Evolutionary conservation across 2,797 vertebrate genomes (phyloP), one percentile per base, ranked within the genome.

Genomic region (Chromis chromis): DNA sequence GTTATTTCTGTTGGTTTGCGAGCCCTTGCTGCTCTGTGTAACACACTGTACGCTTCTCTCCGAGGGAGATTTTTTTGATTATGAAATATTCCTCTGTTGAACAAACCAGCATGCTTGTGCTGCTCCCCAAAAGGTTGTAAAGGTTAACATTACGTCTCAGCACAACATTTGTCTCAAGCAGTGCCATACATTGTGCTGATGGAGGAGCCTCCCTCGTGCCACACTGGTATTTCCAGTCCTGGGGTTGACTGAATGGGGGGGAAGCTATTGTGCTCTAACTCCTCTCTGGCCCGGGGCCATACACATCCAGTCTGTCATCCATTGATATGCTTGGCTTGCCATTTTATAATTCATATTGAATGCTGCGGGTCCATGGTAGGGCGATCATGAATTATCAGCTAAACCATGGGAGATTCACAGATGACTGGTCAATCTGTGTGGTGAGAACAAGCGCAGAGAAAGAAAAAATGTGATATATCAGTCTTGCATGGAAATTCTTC

Each of bases 341-440:
- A 80, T 92, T 93, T 90, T 87, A 86, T 91, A 90, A 91, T 91
- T 93, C 93, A 88, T 89, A 91, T 89, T 86, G 91, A 92, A 92
- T 90, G 89, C 86, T 90, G 84, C 24, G 83, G 86, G 84, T 91
- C 78, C 78, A 74, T 84, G 88, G 86, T 88, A 78, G 82, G 86
- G 80, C 61, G 86, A 92, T 92, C 86, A 79, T 91, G 92, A 93
- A 91, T 94, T 90, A 92, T 93, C 91, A 86, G 89, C 76, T 73
- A 81, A 83, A 90, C 89, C 91, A 79, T 84, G 90, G 90, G 90
- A 92, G 90, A 92, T 87, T 92, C 88, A 88, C 88, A 88, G 88
- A 91, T 88, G 91, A 93, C 87, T 88, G 91, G 89, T 91, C 89
- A 90, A 88, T 92, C 91, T 91, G 84, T 85, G 86, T 78, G 77